Percentiles rank a stretch among this genome's conserved stretches.
Conservation (phyloP, 2,113 vertebrate species). For the Phodopus roborovskii region DNA sequence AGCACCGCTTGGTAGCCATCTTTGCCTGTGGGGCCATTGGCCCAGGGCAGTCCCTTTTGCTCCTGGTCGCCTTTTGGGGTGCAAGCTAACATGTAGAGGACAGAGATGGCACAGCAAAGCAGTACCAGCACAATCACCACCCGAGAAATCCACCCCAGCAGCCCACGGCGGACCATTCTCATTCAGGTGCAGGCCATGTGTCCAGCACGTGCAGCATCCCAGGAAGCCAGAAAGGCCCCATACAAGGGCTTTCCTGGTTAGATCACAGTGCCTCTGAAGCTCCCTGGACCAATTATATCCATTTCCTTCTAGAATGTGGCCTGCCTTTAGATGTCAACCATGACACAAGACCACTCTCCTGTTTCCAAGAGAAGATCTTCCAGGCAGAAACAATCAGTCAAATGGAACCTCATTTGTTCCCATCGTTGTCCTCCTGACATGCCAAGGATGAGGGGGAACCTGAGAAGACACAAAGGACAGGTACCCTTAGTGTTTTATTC, state of each 20-base stretch:
- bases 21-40: slow-evolving; percentile 84
- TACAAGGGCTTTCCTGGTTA: background rate
- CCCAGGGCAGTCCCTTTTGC: slow-evolving; percentile 87
- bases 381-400: background rate
- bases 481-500: background rate
- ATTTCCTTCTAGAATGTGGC: background rate
- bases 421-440: background rate
- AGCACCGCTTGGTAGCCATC: slow-evolving; percentile 92
- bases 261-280: slow-evolving; percentile 24
- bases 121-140: slow-evolving; percentile 90
- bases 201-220: slow-evolving; percentile 47
- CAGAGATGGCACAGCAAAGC: slow-evolving; percentile 92
- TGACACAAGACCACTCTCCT: background rate
- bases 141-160: slow-evolving; percentile 92
- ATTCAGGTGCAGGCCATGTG: slow-evolving; percentile 70
- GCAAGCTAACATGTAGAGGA: slow-evolving; percentile 96
- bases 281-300: slow-evolving; percentile 44
- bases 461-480: slow-evolving; percentile 79
- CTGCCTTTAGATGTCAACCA: background rate
- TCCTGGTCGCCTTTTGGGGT: slow-evolving; percentile 90
- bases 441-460: slow-evolving; percentile 41
- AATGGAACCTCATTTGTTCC: slow-evolving; percentile 29
- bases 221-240: slow-evolving; percentile 7
- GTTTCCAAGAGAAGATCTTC: slow-evolving; percentile 9
- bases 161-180: slow-evolving; percentile 92